A percentile compares a stretch with the other conserved stretches of the same genome.
phyloP scores from a whole-genome alignment of 1,140 invertebrate genomes.

The Asbolus verrucosus region DNA sequence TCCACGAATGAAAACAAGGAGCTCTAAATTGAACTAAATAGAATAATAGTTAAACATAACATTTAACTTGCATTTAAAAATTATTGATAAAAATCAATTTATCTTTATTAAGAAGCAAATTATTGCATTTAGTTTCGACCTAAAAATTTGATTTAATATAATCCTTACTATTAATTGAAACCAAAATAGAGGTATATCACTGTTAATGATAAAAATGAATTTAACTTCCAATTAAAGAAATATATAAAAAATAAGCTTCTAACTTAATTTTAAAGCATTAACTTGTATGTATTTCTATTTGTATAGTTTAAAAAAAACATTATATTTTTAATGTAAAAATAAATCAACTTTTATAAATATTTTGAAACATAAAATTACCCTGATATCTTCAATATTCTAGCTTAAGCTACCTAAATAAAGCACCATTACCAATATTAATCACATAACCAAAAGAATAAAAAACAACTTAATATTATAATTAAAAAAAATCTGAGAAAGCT shows the following conservation, averaged over 20 bases:
- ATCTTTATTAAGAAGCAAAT: constrained; percentile 70
- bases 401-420: constrained; percentile 71
- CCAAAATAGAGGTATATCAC: constrained; percentile 67
- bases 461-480: constrained; percentile 62
- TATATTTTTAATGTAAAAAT: constrained; percentile 72
- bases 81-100: constrained; percentile 68
- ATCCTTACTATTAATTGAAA: constrained; percentile 67
- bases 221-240: constrained; percentile 55
- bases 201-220: constrained; percentile 68
- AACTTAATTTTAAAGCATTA: constrained; percentile 60
- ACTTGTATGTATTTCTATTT: constrained; percentile 62
- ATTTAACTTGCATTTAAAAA: constrained; percentile 74
- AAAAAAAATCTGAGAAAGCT: constrained; percentile 43
- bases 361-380: constrained; percentile 63
- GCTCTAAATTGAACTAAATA: constrained; percentile 70
- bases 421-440: constrained; percentile 63
- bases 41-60: constrained; percentile 73
- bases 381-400: constrained; percentile 72
- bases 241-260: constrained; percentile 56
- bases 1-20: constrained; percentile 74
- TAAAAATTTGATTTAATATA: constrained; percentile 66
- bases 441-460: constrained; percentile 65
- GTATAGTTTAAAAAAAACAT: constrained; percentile 71
- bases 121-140: constrained; percentile 71
- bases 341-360: constrained; percentile 66